Percentiles rank a stretch among this genome's conserved stretches.
phyloP scores from a whole-genome alignment of 2,797 vertebrate species.

The Phoeniculus purpureus region DNA sequence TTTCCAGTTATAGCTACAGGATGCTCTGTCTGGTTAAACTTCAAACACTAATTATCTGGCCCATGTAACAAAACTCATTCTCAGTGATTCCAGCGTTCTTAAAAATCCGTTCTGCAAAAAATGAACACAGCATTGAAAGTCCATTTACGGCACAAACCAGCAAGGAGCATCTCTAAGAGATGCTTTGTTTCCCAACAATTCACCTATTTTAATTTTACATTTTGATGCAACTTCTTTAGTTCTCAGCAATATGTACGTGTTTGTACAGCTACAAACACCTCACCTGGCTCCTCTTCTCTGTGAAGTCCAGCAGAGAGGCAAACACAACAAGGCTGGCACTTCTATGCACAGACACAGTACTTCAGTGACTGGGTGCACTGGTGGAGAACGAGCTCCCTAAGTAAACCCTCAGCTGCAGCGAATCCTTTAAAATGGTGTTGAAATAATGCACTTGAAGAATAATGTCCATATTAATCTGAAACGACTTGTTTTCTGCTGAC shows the following conservation, averaged over 20 bases:
- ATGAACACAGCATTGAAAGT: neutral
- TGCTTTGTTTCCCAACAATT: neutral
- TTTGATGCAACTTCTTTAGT: neutral
- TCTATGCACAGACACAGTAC: no score
- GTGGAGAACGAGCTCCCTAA: neutral
- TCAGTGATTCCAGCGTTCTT: neutral
- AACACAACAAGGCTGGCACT: accelerated
- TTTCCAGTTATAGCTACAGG: neutral
- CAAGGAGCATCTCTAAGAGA: neutral
- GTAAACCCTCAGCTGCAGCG: neutral
- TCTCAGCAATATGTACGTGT: neutral
- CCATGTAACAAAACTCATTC: neutral
- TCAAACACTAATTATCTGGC: neutral
- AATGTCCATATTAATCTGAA: neutral
- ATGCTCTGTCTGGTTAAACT: neutral
- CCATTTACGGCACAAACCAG: neutral
- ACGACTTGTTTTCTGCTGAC: neutral
- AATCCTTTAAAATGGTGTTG: neutral
- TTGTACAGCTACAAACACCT: neutral
- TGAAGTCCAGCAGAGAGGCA: neutral
- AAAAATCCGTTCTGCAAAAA: neutral
- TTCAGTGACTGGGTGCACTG: no score
- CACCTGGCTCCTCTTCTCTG: neutral
- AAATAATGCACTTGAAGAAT: neutral
- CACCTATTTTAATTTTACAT: neutral